Evolutionary conservation across 2,113 vertebrate genomes (phyloP).

Genomic region (Cromileptes altivelis): DNA sequence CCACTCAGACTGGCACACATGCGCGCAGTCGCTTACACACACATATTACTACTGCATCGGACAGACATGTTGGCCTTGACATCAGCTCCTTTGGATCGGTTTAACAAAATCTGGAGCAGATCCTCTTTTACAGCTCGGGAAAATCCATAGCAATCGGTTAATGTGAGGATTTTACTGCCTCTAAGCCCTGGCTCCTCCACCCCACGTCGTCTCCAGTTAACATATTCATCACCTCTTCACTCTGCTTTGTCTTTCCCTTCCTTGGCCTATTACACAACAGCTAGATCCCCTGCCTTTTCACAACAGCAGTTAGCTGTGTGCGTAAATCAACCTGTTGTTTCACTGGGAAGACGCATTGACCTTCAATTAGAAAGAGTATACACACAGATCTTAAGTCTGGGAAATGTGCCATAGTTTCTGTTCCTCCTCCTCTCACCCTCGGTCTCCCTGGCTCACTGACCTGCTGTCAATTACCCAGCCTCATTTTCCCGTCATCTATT

Average conservation of each 20-base stretch:
- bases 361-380: constrained; percentile 47
- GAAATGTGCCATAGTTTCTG: constrained; percentile 40
- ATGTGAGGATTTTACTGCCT: constrained; percentile 65
- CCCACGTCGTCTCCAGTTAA: constrained; percentile 59
- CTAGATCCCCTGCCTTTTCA: background rate
- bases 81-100: constrained; percentile 64
- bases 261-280: constrained; percentile 29
- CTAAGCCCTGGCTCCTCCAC: constrained; percentile 56
- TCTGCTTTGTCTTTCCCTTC: constrained; percentile 34
- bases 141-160: constrained; percentile 73
- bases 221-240: constrained; percentile 62
- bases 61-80: constrained; percentile 47
- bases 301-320: constrained; percentile 5
- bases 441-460: constrained; percentile 43
- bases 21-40: background rate
- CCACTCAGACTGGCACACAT: constrained; percentile 24
- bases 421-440: constrained; percentile 33
- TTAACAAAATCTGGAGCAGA: constrained; percentile 68
- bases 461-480: constrained; percentile 53
- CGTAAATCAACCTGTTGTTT: constrained; percentile 47
- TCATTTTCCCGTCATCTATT: constrained; percentile 55
- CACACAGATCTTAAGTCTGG: constrained; percentile 32
- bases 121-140: constrained; percentile 69
- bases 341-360: constrained; percentile 28
- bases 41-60: constrained; percentile 7